Conservation (phyloP, 2,888 invertebrate genomes). For the Brassicogethes aeneus region DNA sequence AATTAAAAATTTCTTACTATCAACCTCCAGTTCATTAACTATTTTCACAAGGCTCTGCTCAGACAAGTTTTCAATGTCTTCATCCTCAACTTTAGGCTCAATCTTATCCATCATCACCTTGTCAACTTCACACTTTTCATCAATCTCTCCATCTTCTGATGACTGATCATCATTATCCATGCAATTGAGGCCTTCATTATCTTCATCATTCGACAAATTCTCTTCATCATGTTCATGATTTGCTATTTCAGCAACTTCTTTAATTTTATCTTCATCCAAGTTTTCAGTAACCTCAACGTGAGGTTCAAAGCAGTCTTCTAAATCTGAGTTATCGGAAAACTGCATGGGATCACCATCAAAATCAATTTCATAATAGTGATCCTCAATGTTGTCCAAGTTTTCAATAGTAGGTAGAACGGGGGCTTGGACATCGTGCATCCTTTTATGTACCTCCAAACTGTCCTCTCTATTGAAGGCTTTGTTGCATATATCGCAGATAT, state of each 20-base stretch:
- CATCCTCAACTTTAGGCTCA: slow-evolving; percentile 3
- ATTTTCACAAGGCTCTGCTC: background rate
- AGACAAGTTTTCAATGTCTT: slow-evolving; percentile 5
- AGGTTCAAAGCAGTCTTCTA: slow-evolving; percentile 31
- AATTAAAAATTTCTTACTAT: no score
- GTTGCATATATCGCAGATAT: slow-evolving; percentile 42
- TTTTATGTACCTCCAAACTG: slow-evolving; percentile 37
- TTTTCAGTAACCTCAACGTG: slow-evolving; percentile 31
- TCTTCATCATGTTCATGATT: slow-evolving; percentile 6
- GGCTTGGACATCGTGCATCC: slow-evolving; percentile 33
- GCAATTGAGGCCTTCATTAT: no score
- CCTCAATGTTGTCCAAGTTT: slow-evolving; percentile 38
- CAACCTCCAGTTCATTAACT: background rate
- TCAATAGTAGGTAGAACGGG: slow-evolving; percentile 36
- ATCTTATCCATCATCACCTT: background rate
- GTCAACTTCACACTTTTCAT: slow-evolving; percentile 2
- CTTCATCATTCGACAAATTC: slow-evolving; percentile 5
- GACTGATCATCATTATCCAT: background rate
- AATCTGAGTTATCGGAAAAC: slow-evolving; percentile 24
- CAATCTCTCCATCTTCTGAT: slow-evolving; percentile 12
- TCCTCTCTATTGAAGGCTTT: slow-evolving; percentile 40
- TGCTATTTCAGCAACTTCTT: slow-evolving; percentile 6
- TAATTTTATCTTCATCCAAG: slow-evolving; percentile 12
- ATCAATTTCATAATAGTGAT: slow-evolving; percentile 34
- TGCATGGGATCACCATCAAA: slow-evolving; percentile 16